Percentiles rank a stretch among this genome's conserved stretches.
Evolutionary conservation across 2,888 invertebrate species (phyloP).

Genomic region (Agrochola lychnidis): DNA sequence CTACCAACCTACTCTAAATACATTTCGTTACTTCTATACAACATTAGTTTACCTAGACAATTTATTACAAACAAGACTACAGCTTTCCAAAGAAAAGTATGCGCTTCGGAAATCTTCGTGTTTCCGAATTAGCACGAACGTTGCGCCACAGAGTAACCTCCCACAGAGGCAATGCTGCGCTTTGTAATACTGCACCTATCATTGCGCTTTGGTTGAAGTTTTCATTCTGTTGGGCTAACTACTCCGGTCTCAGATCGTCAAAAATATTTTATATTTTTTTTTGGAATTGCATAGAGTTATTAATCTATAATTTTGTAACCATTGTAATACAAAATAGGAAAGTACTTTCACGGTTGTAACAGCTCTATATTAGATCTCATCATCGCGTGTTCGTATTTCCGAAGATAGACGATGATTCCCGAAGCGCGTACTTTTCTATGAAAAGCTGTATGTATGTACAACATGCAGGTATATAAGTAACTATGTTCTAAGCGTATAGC

Average conservation of each 20-base stretch:
- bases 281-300: background rate
- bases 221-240: background rate
- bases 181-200: background rate
- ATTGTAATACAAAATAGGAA: background rate
- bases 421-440: background rate
- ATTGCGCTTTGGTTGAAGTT: background rate
- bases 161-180: background rate
- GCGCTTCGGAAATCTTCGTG: conserved; percentile 6
- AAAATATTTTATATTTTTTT: background rate
- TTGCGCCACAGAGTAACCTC: background rate
- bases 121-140: conserved; percentile 6
- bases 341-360: background rate
- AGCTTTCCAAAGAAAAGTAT: background rate
- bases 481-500: conserved; percentile 46
- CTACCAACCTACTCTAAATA: background rate
- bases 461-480: conserved; percentile 41
- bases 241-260: background rate
- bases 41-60: conserved; percentile 1
- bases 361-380: background rate
- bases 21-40: background rate
- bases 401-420: background rate
- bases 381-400: background rate
- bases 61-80: conserved; percentile 12
- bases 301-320: background rate
- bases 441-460: conserved; percentile 20